Evolutionary conservation across 2,113 vertebrate species (phyloP), one percentile per base, ranked within the genome.

Genomic region (Beaufortia kweichowensis): DNA sequence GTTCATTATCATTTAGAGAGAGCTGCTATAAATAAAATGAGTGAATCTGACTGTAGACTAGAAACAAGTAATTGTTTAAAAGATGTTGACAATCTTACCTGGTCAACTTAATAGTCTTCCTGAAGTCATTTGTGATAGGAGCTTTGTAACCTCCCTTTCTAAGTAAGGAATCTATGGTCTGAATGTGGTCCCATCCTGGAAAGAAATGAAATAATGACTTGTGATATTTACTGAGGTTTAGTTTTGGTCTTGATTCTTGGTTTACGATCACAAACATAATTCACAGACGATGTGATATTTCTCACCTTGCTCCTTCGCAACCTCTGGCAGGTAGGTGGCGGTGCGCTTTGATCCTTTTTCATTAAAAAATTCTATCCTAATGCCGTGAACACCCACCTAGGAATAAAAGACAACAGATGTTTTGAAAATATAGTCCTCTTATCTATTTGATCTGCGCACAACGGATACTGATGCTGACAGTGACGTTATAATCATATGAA

Each of bases 331-430:
- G 92, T 99, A 99, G 93, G 97, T 99, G 94, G 97, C 97, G 85
- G 97, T 99, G 91, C 97, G 97, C 91, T 99, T 99, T 92, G 97
- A 98, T 96, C 97, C 97, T 96, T 99, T 99, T 94, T 99, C 97
- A 92, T 97, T 99, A 95, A 98, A 98, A 96, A 99, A 99, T 90
- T 99, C 97, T 96, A 99, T 99, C 92, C 97, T 97, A 96, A 99
- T 99, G 91, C 97, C 97, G 85, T 99, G 97, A 87, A 99, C 95
- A 93, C 97, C 97, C 94, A 99, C 97, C 97, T 99, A 90, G 80
- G 92, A 83, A 55, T 57, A 24, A 31, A 69, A 46, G 21, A 43
- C n/a, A 29, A 15, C n/a, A 41, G 28, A 53, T 12, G 17, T 55
- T 35, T 43, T 28, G 9, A 66, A 53, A 66, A 17, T 24, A n/a